These are phyloP conservation scores for Leptonema lineaticorne DNA, from an alignment of 1,140 invertebrate genomes.

Conservation along the genomic window DNA sequence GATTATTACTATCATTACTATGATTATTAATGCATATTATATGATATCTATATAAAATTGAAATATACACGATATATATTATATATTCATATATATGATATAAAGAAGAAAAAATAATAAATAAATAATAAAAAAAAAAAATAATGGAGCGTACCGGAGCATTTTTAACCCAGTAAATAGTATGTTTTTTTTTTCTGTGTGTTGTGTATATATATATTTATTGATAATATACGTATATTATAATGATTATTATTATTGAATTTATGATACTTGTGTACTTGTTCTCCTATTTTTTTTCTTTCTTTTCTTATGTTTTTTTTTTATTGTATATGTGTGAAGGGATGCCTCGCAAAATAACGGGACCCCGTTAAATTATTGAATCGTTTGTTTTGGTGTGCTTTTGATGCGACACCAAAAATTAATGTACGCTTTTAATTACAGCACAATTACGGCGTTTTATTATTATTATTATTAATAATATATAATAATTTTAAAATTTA, in stretches of 20 bases:
- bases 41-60: too few species aligned
- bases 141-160: constrained; percentile 19
- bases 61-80: too few species aligned
- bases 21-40: too few species aligned
- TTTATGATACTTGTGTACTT: not conserved
- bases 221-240: too few species aligned
- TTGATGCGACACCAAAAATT: not conserved
- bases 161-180: not conserved
- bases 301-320: not conserved
- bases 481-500: too few species aligned
- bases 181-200: not conserved
- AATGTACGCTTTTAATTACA: not conserved
- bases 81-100: not conserved
- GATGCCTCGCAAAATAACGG: constrained; percentile 18
- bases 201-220: too few species aligned
- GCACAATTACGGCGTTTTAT: too few species aligned
- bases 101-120: too few species aligned
- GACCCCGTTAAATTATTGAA: not conserved
- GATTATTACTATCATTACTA: constrained; percentile 5
- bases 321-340: constrained; percentile 24
- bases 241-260: not conserved
- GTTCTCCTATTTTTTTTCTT: not conserved
- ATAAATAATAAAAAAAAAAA: not conserved
- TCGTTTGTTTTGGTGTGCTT: not conserved
- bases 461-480: too few species aligned